phyloP scores from a whole-genome alignment of 2,797 vertebrate species.

The Morelia viridis region DNA sequence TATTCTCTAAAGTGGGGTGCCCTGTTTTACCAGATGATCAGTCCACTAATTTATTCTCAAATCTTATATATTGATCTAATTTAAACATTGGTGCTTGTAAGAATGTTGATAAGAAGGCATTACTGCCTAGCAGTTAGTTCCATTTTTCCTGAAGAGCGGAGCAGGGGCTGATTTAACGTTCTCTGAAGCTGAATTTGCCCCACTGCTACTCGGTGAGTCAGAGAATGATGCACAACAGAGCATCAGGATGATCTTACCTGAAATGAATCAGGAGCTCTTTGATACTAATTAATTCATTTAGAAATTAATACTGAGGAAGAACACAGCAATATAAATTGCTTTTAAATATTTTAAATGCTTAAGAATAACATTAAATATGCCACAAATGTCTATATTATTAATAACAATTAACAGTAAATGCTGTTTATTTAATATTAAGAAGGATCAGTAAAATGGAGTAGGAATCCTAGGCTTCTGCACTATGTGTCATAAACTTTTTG shows the following conservation, averaged over 20 bases:
- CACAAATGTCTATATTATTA: neutral
- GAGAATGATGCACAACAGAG: neutral
- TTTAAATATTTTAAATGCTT: neutral
- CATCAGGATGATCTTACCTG: neutral
- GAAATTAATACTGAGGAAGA: neutral
- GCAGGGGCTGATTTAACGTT: neutral
- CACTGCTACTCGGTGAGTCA: neutral
- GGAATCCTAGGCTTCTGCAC: neutral
- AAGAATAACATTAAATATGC: neutral
- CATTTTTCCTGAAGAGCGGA: neutral
- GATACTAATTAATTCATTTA: neutral
- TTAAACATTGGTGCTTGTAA: neutral
- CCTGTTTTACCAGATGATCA: neutral
- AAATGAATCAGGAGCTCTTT: neutral
- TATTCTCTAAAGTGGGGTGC: neutral
- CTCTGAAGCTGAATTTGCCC: neutral
- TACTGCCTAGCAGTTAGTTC: neutral
- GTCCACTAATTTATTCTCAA: neutral
- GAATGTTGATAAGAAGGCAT: neutral
- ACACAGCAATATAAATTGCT: neutral
- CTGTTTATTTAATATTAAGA: neutral
- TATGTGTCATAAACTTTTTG: neutral
- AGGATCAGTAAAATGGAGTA: neutral
- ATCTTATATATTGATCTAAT: neutral
- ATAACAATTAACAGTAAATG: no score